These are phyloP conservation scores for Hippoglossus hippoglossus DNA, from an alignment of 2,797 vertebrate genomes.

Conservation along the genomic window DNA sequence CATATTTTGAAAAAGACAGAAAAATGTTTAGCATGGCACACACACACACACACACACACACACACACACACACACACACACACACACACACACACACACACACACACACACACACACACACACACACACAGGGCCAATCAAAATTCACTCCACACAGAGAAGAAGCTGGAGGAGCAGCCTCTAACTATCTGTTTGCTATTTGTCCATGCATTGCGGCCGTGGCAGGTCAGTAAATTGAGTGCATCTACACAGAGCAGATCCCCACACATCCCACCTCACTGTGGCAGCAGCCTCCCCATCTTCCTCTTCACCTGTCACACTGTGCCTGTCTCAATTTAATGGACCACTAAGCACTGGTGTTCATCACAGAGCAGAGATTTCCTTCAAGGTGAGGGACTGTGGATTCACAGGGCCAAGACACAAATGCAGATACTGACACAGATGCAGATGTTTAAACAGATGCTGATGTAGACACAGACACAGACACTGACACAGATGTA, in stretches of 20 bases:
- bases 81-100: too few species aligned
- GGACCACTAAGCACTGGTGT: slow-evolving; percentile 52
- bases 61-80: too few species aligned
- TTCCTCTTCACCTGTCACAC: slow-evolving; percentile 66
- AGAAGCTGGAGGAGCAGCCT: too few species aligned
- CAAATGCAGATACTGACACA: not conserved
- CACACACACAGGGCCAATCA: too few species aligned
- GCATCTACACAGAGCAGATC: slow-evolving; percentile 40
- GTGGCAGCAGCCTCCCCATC: slow-evolving; percentile 45
- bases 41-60: too few species aligned
- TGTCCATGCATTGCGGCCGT: not conserved
- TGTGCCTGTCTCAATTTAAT: slow-evolving; percentile 66
- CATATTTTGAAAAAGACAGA: not conserved
- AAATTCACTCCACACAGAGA: too few species aligned
- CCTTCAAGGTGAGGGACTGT: not conserved
- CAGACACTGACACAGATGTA: too few species aligned
- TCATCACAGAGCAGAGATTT: slow-evolving; percentile 37
- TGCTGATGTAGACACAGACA: too few species aligned
- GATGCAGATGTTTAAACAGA: too few species aligned
- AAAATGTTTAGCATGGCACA: not conserved
- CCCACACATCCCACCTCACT: slow-evolving; percentile 27
- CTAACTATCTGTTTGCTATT: slow-evolving; percentile 19
- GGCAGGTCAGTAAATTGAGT: slow-evolving; percentile 53
- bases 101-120: too few species aligned
- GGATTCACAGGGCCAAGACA: not conserved